These are phyloP conservation scores for Folsomia candida DNA, from an alignment of 2,888 invertebrate species.

Conservation along the genomic window DNA sequence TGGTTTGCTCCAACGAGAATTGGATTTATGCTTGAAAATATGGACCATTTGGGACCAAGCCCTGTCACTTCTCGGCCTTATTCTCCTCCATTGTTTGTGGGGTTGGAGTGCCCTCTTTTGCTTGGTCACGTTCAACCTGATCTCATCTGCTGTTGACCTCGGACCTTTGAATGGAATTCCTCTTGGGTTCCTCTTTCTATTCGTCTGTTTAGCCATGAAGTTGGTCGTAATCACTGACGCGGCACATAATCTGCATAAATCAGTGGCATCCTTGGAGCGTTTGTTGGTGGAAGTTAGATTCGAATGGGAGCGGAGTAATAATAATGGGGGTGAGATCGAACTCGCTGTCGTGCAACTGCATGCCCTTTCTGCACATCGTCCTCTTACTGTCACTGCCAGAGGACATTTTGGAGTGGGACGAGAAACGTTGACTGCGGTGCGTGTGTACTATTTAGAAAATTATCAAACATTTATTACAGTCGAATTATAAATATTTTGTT, in stretches of 20 bases:
- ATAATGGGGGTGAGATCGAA: neutral
- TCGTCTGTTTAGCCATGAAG: neutral
- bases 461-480: no score
- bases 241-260: neutral
- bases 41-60: neutral
- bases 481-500: neutral
- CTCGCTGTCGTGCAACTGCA: neutral
- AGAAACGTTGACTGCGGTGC: neutral
- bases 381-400: neutral
- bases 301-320: neutral
- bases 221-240: neutral
- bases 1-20: neutral
- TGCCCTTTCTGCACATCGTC: neutral
- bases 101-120: neutral
- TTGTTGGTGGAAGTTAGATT: neutral
- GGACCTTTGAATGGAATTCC: neutral
- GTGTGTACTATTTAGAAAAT: no score
- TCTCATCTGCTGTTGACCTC: neutral
- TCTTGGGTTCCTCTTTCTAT: neutral
- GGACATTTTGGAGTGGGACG: neutral
- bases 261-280: neutral
- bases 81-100: neutral
- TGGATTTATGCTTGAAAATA: neutral
- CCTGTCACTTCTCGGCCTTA: neutral
- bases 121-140: neutral